These are phyloP conservation scores for Turritopsis rubra DNA, from an alignment of 30 jellyfish, hydroid and myxozoan genomes.

Conservation along the genomic window DNA sequence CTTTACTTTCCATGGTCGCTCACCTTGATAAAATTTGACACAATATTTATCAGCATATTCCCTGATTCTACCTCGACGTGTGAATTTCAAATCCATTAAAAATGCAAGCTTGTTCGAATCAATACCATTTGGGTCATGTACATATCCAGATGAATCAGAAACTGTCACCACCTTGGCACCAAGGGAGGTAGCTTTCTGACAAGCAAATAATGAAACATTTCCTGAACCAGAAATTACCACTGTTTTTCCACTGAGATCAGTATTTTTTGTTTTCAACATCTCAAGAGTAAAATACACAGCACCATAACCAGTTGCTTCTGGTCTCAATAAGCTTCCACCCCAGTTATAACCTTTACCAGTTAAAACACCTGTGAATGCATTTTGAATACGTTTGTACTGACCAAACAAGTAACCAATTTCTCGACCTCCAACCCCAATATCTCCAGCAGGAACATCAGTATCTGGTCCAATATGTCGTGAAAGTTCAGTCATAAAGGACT, in stretches of 20 bases:
- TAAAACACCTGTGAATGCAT: constrained; percentile 76
- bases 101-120: constrained; percentile 34
- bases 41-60: constrained; percentile 47
- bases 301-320: constrained; percentile 96
- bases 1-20: constrained; percentile 79
- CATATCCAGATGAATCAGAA: constrained; percentile 70
- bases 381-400: constrained; percentile 70
- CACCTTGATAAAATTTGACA: constrained; percentile 41
- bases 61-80: constrained; percentile 54
- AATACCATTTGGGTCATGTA: constrained; percentile 53
- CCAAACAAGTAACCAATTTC: constrained; percentile 84
- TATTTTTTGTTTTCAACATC: constrained; percentile 52
- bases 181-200: constrained; percentile 53
- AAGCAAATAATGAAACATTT: constrained; percentile 80
- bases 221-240: constrained; percentile 91
- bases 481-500: constrained; percentile 86
- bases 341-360: constrained; percentile 81
- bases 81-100: constrained; percentile 62
- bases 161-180: constrained; percentile 84
- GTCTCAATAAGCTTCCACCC: constrained; percentile 92
- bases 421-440: constrained; percentile 86
- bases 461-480: constrained; percentile 60
- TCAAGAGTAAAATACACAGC: constrained; percentile 56
- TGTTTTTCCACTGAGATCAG: constrained; percentile 29
- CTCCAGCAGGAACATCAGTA: constrained; percentile 96